Conservation (phyloP, 1,140 invertebrate species). For the Ostrea edulis region DNA sequence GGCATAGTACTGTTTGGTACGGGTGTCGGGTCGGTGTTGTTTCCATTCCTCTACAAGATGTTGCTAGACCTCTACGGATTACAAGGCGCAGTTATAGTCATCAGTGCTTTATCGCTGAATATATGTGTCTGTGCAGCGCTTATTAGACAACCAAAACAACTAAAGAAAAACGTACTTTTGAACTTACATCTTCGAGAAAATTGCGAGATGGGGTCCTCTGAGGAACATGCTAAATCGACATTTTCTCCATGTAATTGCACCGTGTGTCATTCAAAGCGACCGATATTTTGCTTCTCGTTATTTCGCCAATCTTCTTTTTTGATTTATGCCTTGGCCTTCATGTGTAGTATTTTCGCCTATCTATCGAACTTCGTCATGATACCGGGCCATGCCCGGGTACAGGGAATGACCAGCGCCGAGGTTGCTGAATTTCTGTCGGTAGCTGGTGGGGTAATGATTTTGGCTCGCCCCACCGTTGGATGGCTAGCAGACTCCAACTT, state of each 20-base stretch:
- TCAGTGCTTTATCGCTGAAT: slow-evolving; percentile 29
- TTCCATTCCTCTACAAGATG: slow-evolving; percentile 60
- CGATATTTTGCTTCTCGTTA: slow-evolving; percentile 27
- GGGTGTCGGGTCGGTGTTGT: slow-evolving; percentile 27
- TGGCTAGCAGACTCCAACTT: slow-evolving; percentile 38
- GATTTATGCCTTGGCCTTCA: slow-evolving; percentile 31
- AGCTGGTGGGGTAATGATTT: slow-evolving; percentile 10
- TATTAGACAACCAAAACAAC: slow-evolving; percentile 81
- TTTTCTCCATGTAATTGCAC: neutral
- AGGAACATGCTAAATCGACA: neutral
- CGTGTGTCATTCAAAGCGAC: neutral
- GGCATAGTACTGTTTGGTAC: slow-evolving; percentile 38
- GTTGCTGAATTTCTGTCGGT: slow-evolving; percentile 28
- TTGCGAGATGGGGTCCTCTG: neutral
- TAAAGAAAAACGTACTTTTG: slow-evolving; percentile 82
- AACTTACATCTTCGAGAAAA: neutral
- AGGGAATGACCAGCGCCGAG: neutral
- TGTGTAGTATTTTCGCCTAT: slow-evolving; percentile 33
- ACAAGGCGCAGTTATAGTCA: slow-evolving; percentile 26
- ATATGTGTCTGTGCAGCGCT: slow-evolving; percentile 28
- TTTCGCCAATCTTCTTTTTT: slow-evolving; percentile 19
- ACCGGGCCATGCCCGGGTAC: slow-evolving; percentile 29
- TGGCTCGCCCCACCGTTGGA: slow-evolving; percentile 33
- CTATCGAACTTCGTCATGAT: slow-evolving; percentile 20
- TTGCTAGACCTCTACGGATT: slow-evolving; percentile 27